A percentile compares a stretch with the other conserved stretches of the same genome.
These are phyloP conservation scores for Cyclophora albipunctata DNA, from an alignment of 2,888 invertebrate genomes.

Conservation along the genomic window DNA sequence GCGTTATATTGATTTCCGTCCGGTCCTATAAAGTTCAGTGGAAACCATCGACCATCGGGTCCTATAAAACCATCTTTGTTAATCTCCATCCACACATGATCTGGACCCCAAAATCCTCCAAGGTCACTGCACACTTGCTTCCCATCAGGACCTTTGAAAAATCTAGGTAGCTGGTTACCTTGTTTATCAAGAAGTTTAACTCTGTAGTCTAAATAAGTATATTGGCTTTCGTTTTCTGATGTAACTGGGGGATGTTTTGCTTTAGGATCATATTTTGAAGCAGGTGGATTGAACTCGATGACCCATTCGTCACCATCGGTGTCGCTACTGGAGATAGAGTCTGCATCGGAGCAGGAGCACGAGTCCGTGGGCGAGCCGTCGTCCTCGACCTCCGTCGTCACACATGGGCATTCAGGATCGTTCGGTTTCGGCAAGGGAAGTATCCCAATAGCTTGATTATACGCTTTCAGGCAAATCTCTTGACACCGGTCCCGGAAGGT, in stretches of 20 bases:
- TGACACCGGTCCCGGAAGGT: conserved; percentile 64
- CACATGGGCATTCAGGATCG: conserved; percentile 57
- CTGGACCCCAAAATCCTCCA: conserved; percentile 61
- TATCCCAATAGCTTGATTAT: conserved; percentile 63
- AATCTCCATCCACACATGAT: conserved; percentile 54
- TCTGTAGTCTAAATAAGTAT: conserved; percentile 61
- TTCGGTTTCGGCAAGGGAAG: conserved; percentile 56
- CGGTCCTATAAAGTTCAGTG: conserved; percentile 57
- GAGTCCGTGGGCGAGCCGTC: conserved; percentile 48
- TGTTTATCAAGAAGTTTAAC: conserved; percentile 56
- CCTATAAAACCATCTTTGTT: conserved; percentile 66
- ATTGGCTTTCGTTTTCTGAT: conserved; percentile 44
- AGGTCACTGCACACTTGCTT: conserved; percentile 62
- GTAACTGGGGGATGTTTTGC: conserved; percentile 47
- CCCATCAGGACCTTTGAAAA: conserved; percentile 61
- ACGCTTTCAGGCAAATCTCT: conserved; percentile 67
- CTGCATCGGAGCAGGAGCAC: conserved; percentile 62
- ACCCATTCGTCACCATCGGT: conserved; percentile 66
- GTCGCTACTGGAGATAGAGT: conserved; percentile 49
- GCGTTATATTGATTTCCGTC: conserved; percentile 58
- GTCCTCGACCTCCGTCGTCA: conserved; percentile 26
- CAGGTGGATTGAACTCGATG: conserved; percentile 61
- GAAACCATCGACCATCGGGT: conserved; percentile 61
- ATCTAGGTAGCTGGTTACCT: conserved; percentile 59
- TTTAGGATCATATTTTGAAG: conserved; percentile 51